Evolutionary conservation across 2,113 vertebrate genomes (phyloP).

Genomic region (Engraulis encrasicolus): DNA sequence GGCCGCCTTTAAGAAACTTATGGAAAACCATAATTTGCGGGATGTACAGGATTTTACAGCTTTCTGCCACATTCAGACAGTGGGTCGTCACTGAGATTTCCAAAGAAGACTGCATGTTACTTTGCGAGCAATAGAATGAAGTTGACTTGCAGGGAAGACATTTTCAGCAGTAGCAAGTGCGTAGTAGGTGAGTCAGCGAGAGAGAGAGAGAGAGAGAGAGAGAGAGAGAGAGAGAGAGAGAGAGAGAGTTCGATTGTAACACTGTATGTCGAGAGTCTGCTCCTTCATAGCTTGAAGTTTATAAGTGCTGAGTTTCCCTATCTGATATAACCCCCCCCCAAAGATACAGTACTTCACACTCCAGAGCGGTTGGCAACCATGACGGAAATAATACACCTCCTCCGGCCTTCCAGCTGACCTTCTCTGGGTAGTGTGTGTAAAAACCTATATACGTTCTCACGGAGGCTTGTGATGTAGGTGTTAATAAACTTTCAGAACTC

Average conservation of each 20-base stretch:
- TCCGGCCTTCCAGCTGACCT: not conserved
- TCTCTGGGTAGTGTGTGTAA: not conserved
- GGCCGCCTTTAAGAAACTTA: not conserved
- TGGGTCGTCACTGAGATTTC: not conserved
- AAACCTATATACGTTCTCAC: not conserved
- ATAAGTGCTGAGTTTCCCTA: not conserved
- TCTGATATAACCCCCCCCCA: too few relatives aligned
- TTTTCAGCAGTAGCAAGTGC: not conserved
- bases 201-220: not conserved
- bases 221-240: not conserved
- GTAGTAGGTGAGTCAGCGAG: not conserved
- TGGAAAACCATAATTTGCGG: not conserved
- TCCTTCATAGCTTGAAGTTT: not conserved
- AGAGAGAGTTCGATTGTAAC: not conserved
- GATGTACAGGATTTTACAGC: not conserved
- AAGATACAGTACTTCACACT: not conserved
- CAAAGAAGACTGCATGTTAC: not conserved
- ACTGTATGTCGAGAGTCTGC: not conserved
- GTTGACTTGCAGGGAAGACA: not conserved
- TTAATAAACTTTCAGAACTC: slow-evolving; percentile 19
- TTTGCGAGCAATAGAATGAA: not conserved
- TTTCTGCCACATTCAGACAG: not conserved
- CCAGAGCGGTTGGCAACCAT: not conserved
- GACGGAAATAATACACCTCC: not conserved
- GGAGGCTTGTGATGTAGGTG: not conserved